Evolutionary conservation across 1,140 invertebrate genomes (phyloP), one percentile per base, ranked within the genome.

Genomic region (Danaus melanippus): DNA sequence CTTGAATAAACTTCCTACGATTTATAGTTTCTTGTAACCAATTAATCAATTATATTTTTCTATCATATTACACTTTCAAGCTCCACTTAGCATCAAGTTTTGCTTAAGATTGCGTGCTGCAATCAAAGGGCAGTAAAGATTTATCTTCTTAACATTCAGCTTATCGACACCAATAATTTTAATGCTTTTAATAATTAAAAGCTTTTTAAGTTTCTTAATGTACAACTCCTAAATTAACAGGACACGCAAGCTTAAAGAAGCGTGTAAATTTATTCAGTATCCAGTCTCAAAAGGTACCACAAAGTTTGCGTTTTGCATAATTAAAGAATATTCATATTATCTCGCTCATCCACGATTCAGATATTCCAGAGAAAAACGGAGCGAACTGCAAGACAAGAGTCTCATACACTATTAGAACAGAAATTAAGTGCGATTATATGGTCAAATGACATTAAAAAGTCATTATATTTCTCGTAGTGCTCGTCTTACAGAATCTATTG

Each of bases 391-490:
- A 65, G 53, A 54, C 53, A 56, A 66, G 71, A 86, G 80, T 78
- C 76, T 64, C 60, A 17, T 67, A 57, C 67, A 72, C 75, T 76
- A 80, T 86, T 86, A 86, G 81, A 79, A 76, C 74, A 78, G 21
- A 82, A 82, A 83, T 84, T 86, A 86, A 86, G 83, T 86, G 83
- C 81, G 67, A 69, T 84, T 80, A 84, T 86, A 70, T 84, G 81
- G 80, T 72, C 69, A 55, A 48, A 79, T 74, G 77, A 80, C 78
- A 82, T 86, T 86, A 86, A 86, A 86, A 86, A 84, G 70, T 77
- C 76, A 67, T 62, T 51, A 66, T 68, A 71, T 82, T 74, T 76
- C 71, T 74, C 71, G 67, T 69, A 68, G 69, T 64, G 72, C 65
- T 58, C 50, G 49, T 56, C 49, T 53, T 48, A 58, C 54, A 59